These are phyloP conservation scores for Xyrauchen texanus DNA, from an alignment of 2,113 vertebrate genomes.

Conservation along the genomic window DNA sequence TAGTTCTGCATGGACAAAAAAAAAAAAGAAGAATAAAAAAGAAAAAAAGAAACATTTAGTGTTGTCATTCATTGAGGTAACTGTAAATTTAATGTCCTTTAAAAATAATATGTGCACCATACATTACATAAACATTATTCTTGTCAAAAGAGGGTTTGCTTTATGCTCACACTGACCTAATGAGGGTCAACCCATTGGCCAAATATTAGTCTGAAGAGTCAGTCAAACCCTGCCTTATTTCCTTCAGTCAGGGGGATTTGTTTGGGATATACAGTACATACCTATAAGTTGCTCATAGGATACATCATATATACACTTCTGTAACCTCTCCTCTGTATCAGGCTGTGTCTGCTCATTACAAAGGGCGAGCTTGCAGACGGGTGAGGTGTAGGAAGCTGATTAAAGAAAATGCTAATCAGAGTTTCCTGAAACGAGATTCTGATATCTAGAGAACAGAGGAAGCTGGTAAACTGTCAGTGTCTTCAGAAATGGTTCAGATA, in stretches of 20 bases:
- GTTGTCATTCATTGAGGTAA: no score
- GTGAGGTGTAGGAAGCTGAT: conserved; percentile 51
- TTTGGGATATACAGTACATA: conserved; percentile 42
- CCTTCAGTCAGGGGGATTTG: conserved; percentile 52
- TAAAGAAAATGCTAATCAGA: conserved; percentile 4
- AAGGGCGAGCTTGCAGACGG: conserved; percentile 44
- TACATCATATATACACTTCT: background rate
- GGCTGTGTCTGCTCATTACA: conserved; percentile 3
- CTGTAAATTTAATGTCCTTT: no score
- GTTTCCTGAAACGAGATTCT: conserved; percentile 60
- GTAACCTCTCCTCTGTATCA: background rate
- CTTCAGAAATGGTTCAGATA: conserved; percentile 58
- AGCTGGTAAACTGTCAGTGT: conserved; percentile 67
- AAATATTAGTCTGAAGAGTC: conserved; percentile 44
- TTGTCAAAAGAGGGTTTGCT: no score
- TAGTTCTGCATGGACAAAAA: no score
- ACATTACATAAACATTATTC: no score
- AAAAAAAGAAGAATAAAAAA: no score
- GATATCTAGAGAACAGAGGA: conserved; percentile 54
- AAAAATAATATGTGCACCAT: no score
- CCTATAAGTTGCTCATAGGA: background rate
- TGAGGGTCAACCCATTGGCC: background rate
- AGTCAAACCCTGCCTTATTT: conserved; percentile 47
- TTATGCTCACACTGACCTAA: no score
- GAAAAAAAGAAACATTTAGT: no score